phyloP scores from a whole-genome alignment of 2,113 vertebrate species.

The Vulpes vulpes region DNA sequence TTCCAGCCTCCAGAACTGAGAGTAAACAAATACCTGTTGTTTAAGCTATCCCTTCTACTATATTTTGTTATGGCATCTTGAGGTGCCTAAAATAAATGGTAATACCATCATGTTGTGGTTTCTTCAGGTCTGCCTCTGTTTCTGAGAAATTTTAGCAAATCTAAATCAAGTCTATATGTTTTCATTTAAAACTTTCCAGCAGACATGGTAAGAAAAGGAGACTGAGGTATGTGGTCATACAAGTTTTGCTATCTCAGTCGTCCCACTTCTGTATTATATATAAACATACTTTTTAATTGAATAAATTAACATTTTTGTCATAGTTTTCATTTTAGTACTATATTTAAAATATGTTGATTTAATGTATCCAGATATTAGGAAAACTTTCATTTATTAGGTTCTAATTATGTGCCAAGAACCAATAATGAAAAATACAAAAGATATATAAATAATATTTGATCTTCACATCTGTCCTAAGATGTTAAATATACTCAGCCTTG shows the following conservation, averaged over 20 bases:
- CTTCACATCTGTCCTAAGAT: neutral
- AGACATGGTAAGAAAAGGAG: neutral
- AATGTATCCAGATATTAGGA: neutral
- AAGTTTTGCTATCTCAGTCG: neutral
- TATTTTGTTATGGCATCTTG: neutral
- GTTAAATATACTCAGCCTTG: neutral
- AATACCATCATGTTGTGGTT: neutral
- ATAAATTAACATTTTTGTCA: neutral
- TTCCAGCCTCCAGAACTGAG: neutral
- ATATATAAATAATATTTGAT: neutral
- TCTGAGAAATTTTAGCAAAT: constrained; percentile 9
- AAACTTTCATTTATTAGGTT: neutral
- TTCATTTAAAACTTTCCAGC: neutral
- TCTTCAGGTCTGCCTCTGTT: neutral
- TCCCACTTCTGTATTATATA: neutral
- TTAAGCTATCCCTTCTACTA: neutral
- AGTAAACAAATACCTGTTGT: neutral
- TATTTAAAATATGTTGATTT: neutral
- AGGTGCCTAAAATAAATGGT: neutral
- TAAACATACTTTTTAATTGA: neutral
- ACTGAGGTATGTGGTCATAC: neutral
- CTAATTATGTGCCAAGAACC: neutral
- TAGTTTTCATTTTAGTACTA: neutral
- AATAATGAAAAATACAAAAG: neutral
- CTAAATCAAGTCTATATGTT: neutral